These are phyloP conservation scores for Heterotis niloticus DNA, from an alignment of 2,113 vertebrate species.

Conservation along the genomic window DNA sequence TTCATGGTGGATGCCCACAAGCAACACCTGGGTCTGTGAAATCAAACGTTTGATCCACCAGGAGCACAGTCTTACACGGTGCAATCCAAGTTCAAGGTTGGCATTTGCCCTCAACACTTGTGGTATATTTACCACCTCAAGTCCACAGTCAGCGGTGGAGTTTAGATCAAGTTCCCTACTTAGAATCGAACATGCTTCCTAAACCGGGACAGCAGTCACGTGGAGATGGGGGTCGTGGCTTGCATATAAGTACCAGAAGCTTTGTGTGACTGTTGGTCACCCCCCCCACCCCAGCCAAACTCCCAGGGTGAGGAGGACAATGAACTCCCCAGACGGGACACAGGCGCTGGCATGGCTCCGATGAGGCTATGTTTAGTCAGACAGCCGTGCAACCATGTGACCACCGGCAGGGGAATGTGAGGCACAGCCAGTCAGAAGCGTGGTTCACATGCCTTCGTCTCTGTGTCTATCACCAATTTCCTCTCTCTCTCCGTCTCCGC, in stretches of 20 bases:
- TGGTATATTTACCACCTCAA: not conserved
- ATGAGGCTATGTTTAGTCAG: conserved; percentile 40
- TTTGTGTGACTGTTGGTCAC: not conserved
- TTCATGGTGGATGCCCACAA: not conserved
- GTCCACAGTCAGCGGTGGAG: not conserved
- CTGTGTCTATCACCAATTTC: conserved; percentile 14
- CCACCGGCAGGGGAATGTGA: conserved; percentile 36
- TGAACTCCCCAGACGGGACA: conserved; percentile 2
- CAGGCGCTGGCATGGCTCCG: conserved; percentile 32
- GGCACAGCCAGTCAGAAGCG: conserved; percentile 21
- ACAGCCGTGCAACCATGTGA: conserved; percentile 30
- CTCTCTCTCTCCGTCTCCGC: not conserved
- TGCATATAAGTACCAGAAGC: not conserved
- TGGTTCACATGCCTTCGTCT: not conserved
- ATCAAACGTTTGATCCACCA: not conserved
- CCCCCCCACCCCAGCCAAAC: not conserved
- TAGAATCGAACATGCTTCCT: not conserved
- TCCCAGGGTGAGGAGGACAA: not conserved
- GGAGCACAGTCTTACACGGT: not conserved
- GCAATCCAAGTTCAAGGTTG: not conserved
- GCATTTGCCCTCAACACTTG: not conserved
- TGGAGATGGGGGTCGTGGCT: not conserved
- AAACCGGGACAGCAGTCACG: not conserved
- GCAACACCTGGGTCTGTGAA: not conserved
- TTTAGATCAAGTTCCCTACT: not conserved